Conservation (phyloP, 1,140 invertebrate species). For the Conopomorpha cramerella region DNA sequence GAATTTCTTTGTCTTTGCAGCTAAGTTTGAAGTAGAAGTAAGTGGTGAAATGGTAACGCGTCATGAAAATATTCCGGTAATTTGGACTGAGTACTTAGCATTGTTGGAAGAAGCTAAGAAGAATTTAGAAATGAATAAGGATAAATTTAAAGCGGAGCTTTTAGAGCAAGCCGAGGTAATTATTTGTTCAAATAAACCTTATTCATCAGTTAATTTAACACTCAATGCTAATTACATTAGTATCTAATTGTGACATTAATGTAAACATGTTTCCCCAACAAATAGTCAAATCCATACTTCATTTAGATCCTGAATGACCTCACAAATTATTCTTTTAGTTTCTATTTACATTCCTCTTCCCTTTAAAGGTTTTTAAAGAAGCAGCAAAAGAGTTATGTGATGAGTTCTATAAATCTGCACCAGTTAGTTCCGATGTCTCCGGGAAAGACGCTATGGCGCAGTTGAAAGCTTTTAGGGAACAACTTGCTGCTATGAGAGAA, state of each 20-base stretch:
- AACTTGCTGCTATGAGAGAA: slow-evolving; percentile 65
- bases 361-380: slow-evolving; percentile 67
- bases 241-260: too few relatives aligned
- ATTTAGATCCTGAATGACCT: neutral
- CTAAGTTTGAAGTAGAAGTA: slow-evolving; percentile 69
- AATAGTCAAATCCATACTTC: too few relatives aligned
- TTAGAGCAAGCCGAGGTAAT: slow-evolving; percentile 65
- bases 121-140: slow-evolving; percentile 71
- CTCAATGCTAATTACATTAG: too few relatives aligned
- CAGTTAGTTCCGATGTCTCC: slow-evolving; percentile 64
- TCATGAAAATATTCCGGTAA: slow-evolving; percentile 64
- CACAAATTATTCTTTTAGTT: neutral
- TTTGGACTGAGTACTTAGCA: slow-evolving; percentile 70
- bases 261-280: too few relatives aligned
- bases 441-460: slow-evolving; percentile 69
- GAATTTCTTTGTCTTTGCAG: slow-evolving; percentile 24
- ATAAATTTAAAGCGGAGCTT: slow-evolving; percentile 72
- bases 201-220: too few relatives aligned
- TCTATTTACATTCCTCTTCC: neutral
- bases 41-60: slow-evolving; percentile 61
- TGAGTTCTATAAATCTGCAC: slow-evolving; percentile 67
- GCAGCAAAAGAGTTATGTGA: slow-evolving; percentile 64
- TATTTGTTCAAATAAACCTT: too few relatives aligned
- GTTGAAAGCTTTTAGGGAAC: slow-evolving; percentile 62
- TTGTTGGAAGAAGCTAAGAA: slow-evolving; percentile 68